Conservation (phyloP, 2,888 invertebrate genomes). For the Noctuana brunneofusca region DNA sequence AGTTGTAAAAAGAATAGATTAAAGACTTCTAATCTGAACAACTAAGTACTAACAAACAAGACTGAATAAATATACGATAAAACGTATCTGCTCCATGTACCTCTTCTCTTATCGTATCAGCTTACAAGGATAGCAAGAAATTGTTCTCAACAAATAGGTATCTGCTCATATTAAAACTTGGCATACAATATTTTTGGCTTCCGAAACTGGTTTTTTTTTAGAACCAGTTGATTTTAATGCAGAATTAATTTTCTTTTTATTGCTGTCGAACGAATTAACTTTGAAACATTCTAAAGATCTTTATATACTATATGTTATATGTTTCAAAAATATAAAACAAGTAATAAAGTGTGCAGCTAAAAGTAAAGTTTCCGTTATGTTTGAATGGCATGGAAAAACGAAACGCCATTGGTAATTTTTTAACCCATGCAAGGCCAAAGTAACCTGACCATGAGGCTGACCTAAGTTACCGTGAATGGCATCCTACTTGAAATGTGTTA, state of each 20-base stretch:
- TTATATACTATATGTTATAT: not conserved
- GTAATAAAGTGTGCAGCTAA: not conserved
- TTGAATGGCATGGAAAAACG: slow-evolving; percentile 6
- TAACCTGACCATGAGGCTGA: slow-evolving; percentile 21
- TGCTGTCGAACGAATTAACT: not conserved
- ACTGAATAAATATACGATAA: slow-evolving; percentile 29
- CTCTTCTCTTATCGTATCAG: slow-evolving; percentile 9
- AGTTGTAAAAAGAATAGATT: slow-evolving; percentile 21
- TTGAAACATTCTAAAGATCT: not conserved
- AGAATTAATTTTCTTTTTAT: not conserved
- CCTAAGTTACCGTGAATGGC: slow-evolving; percentile 27
- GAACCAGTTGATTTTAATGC: not conserved
- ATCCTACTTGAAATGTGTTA: slow-evolving; percentile 14
- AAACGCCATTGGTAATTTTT: slow-evolving; percentile 8
- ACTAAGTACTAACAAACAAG: slow-evolving; percentile 23
- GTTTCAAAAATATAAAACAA: not conserved
- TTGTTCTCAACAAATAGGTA: not conserved
- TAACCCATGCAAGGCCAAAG: slow-evolving; percentile 22
- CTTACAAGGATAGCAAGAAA: slow-evolving; percentile 5
- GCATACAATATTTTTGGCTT: not conserved
- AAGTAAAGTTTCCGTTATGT: not conserved
- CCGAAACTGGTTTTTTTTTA: not conserved
- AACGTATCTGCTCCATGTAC: slow-evolving; percentile 2
- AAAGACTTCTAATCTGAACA: not conserved
- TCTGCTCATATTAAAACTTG: slow-evolving; percentile 3